phyloP scores from a whole-genome alignment of 2,888 invertebrate species.

The Erannis defoliaria region DNA sequence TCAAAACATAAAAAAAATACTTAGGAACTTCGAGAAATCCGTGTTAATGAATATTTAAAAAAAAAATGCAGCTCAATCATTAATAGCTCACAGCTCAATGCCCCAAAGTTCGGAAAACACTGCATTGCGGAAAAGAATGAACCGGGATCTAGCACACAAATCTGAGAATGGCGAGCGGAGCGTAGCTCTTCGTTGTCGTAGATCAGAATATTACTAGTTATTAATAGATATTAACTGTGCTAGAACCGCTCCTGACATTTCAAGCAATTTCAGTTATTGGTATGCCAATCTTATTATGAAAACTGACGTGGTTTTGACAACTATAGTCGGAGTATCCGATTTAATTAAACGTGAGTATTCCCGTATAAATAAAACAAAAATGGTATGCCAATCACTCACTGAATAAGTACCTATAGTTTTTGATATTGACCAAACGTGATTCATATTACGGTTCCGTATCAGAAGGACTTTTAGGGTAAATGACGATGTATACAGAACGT shows the following conservation, averaged over 20 bases:
- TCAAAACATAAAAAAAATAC: neutral
- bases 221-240: conserved; percentile 26
- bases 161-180: conserved; percentile 15
- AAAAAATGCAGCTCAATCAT: neutral
- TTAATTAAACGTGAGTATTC: no score
- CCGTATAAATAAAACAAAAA: no score
- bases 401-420: no score
- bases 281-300: neutral
- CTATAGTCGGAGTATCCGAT: no score
- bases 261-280: conserved; percentile 12
- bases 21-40: neutral
- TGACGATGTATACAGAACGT: no score
- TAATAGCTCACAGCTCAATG: neutral
- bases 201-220: conserved; percentile 25
- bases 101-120: conserved; percentile 2
- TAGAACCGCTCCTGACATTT: conserved; percentile 11
- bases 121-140: conserved; percentile 21
- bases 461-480: no score
- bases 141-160: conserved; percentile 20
- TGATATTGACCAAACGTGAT: no score
- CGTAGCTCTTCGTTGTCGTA: conserved; percentile 7
- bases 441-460: no score
- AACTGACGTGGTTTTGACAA: no score
- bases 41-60: no score
- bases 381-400: no score